Evolutionary conservation across 2,888 invertebrate genomes (phyloP), one percentile per base, ranked within the genome.

Genomic region (Heteromyza rotundicornis): DNA sequence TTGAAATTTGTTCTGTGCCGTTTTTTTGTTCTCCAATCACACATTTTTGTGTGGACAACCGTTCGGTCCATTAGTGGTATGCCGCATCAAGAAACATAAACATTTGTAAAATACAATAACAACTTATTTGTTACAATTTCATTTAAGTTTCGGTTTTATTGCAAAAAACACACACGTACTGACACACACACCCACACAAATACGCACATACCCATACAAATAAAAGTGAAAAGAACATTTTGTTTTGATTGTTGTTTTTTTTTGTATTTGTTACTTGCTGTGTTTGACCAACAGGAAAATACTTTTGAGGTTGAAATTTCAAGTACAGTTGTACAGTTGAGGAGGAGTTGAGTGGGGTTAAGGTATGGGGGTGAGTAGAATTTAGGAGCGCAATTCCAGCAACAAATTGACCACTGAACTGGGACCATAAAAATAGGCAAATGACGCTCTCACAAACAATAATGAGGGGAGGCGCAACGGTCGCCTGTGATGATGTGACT

Each of bases 371-470:
- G n/a, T n/a, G 40, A 14, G 40, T n/a, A 50, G 36, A 64, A 35
- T 54, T 36, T 49, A 20, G 10, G 56, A n/a, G n/a, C n/a, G 50
- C 36, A 65, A 58, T 36, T 53, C 59, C 55, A 49, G 32, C 61
- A 59, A 56, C 35, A 35, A 57, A 62, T 66, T 63, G 63, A 60
- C 61, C 57, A 64, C 62, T 63, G 60, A 62, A 61, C 54, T 54
- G 54, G n/a, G 54, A 8, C 2, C 54, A 54, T 54, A 54, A 54
- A 54, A 54, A 54, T 36, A 36, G 36, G 36, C 54, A 54, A 17
- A 54, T 36, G 36, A 20, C 54, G 24, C 22, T 40, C 36, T 40
- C 58, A 35, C 27, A 51, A 22, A 23, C 32, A 51, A 36, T 54
- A 54, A 52, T 22, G 54, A 20, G 54, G 17, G 1, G 20, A 7